A percentile compares a stretch with the other conserved stretches of the same genome.
Evolutionary conservation across 2,113 vertebrate genomes (phyloP).

Genomic region (Cebus imitator): DNA sequence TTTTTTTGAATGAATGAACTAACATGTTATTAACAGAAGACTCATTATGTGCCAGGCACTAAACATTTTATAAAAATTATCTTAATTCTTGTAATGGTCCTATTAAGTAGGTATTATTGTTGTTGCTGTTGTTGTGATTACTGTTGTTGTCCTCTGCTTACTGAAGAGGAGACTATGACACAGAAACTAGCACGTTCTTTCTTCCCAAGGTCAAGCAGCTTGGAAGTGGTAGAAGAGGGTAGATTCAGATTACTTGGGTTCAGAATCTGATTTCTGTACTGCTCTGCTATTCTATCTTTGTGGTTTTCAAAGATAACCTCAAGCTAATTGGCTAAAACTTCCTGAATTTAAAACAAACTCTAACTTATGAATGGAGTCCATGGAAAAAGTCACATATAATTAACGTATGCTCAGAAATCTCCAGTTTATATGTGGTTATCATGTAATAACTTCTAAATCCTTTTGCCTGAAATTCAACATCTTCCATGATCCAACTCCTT

Average conservation of each 20-base stretch:
- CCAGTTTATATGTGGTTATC: background rate
- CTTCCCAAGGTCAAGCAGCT: background rate
- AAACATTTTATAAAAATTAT: conserved; percentile 14
- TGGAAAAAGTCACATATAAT: background rate
- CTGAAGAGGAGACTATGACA: background rate
- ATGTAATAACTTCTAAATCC: background rate
- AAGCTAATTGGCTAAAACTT: conserved; percentile 9
- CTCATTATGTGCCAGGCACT: background rate
- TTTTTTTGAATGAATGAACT: background rate
- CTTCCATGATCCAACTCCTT: background rate
- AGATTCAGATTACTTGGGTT: background rate
- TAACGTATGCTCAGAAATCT: background rate
- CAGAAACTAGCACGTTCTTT: background rate
- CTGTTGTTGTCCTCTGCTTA: background rate
- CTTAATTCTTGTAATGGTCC: background rate
- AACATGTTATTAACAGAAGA: background rate
- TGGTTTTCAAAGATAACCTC: background rate
- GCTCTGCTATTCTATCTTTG: background rate
- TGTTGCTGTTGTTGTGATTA: background rate
- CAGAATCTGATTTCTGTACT: background rate
- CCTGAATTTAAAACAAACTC: background rate
- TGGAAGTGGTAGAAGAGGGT: background rate
- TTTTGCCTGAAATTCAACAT: conserved; percentile 40
- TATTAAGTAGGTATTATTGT: background rate
- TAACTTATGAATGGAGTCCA: background rate